Base-by-base conservation (phyloP, 2,113 vertebrate species). In the Tonatia bakeri region DNA sequence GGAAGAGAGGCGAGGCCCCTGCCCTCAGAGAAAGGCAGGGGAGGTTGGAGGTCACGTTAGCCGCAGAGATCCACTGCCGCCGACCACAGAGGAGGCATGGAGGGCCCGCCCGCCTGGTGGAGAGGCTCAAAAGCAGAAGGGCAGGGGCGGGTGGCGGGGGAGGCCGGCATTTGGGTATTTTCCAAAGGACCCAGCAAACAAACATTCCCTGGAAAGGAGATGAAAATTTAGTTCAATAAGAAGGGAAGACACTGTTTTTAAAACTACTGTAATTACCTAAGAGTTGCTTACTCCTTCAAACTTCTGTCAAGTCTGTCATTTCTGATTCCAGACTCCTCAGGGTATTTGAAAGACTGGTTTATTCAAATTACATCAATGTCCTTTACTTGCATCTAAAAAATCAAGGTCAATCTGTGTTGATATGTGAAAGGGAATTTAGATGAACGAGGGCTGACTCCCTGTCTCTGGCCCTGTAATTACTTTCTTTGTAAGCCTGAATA, bases 371-470 rank as follows among this genome's bases (percentile, higher is more conserved):
- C 93, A 94, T 84, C 79, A 59, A 64, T 76, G 77, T 89, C 92
- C 76, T 95, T 90, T 79, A 45, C 85, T 91, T 81, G 65, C 95
- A 83, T 94, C 93, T 96, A 50, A 96, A 96, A 95, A 96, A 85
- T 95, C 96, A 96, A 97, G 80, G 91, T 97, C 96, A 95, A 88
- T 83, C 79, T 43, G 40, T 86, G 95, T 89, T 96, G 94, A 80
- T 86, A 65, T 36, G 47, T 31, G 11, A 79, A 93, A 91, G 85
- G 54, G 87, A 96, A 75, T 87, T 73, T 45, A 52, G 72, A 85
- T 67, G 83, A 87, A 91, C 76, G 52, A 70, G 81, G 81, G 16
- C 69, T 72, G 45, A 70, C 89, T 86, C 83, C 76, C n/a, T 10
- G 45, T 52, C 90, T 84, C 92, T 67, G 84, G 87, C 80, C 81